phyloP scores from a whole-genome alignment of 2,113 vertebrate species.

The Athene noctua region DNA sequence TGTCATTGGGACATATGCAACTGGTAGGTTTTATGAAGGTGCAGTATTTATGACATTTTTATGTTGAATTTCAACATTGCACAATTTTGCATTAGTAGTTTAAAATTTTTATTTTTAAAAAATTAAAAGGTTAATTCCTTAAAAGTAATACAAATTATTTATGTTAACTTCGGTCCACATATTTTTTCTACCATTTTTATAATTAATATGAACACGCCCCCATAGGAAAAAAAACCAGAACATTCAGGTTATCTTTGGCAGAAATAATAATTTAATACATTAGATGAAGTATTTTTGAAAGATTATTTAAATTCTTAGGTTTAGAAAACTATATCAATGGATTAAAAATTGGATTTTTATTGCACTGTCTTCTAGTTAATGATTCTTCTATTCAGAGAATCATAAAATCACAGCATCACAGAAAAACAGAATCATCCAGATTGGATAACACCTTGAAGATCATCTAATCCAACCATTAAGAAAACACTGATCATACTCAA shows the following conservation, averaged over 20 bases:
- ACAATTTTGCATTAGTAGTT: not conserved
- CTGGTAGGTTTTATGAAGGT: not conserved
- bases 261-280: not conserved
- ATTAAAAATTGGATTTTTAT: not conserved
- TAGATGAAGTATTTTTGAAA: not conserved
- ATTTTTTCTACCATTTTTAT: not conserved
- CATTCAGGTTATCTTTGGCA: not conserved
- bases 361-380: not conserved
- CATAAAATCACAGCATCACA: too few relatives aligned
- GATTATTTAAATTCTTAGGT: not conserved
- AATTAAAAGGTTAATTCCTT: not conserved
- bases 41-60: not conserved
- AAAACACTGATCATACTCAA: too few relatives aligned
- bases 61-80: not conserved
- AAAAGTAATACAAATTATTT: not conserved
- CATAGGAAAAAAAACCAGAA: rapidly evolving
- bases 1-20: not conserved
- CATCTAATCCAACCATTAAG: too few relatives aligned
- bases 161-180: not conserved
- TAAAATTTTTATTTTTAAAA: not conserved
- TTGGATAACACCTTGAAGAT: too few relatives aligned
- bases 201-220: rapidly evolving
- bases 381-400: not conserved
- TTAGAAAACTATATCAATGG: not conserved
- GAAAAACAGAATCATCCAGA: too few relatives aligned